Percentiles rank a stretch among this genome's conserved stretches.
Evolutionary conservation across 2,113 vertebrate genomes (phyloP).

Genomic region (Catharus fuscescens): DNA sequence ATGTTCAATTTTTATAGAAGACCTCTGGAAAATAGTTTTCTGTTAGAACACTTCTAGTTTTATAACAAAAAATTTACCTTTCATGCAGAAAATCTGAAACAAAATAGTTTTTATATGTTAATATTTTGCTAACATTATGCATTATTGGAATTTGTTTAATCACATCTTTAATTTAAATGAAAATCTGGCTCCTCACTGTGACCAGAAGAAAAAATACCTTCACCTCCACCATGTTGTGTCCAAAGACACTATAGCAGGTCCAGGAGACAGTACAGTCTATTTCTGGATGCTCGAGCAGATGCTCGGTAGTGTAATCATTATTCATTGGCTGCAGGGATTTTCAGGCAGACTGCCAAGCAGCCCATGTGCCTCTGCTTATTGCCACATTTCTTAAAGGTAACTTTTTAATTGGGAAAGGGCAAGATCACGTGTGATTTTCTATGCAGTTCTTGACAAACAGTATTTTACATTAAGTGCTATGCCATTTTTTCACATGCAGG

Average conservation of each 20-base stretch:
- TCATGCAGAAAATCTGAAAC: not conserved
- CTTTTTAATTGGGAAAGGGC: conserved; percentile 69
- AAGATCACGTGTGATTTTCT: conserved; percentile 62
- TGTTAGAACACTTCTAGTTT: not conserved
- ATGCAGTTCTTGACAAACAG: conserved; percentile 63
- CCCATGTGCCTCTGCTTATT: conserved; percentile 73
- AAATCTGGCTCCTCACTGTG: conserved; percentile 28
- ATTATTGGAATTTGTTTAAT: conserved; percentile 52
- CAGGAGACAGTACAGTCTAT: conserved; percentile 42
- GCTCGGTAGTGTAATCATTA: conserved; percentile 50
- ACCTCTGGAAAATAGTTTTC: not conserved
- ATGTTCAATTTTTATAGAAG: not conserved
- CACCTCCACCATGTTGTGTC: conserved; percentile 57
- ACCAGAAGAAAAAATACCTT: conserved; percentile 65
- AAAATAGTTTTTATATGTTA: not conserved
- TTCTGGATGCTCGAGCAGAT: conserved; percentile 70
- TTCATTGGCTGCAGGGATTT: conserved; percentile 61
- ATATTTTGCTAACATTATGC: not conserved
- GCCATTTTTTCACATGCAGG: conserved; percentile 42
- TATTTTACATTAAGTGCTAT: conserved; percentile 50
- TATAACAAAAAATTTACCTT: not conserved
- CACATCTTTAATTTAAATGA: conserved; percentile 67
- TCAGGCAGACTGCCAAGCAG: conserved; percentile 68
- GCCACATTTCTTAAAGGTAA: conserved; percentile 69
- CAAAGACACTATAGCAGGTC: conserved; percentile 64